Percentiles rank a stretch among this genome's conserved stretches.
phyloP scores from a whole-genome alignment of 2,888 invertebrate genomes.

The Synanthedon andrenaeformis region DNA sequence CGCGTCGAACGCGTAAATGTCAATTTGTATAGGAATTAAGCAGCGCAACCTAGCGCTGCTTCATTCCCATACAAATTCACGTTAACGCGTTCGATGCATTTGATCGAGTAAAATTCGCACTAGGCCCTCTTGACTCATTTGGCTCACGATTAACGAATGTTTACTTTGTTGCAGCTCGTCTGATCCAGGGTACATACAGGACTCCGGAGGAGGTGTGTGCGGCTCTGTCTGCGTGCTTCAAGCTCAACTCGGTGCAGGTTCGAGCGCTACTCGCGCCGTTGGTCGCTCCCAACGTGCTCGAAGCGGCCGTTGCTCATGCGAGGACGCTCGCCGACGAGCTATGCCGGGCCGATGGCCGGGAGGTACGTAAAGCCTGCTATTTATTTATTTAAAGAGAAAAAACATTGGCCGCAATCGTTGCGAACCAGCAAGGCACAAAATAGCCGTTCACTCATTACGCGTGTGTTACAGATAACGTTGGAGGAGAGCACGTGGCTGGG shows the following conservation, averaged over 20 bases:
- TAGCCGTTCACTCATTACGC: neutral
- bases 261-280: slow-evolving; percentile 79
- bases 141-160: too few species aligned
- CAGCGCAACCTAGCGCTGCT: too few species aligned
- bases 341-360: slow-evolving; percentile 89
- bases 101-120: too few species aligned
- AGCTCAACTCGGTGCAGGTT: slow-evolving; percentile 95
- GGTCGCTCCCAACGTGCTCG: slow-evolving; percentile 70
- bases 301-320: slow-evolving; percentile 81
- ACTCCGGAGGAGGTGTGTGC: slow-evolving; percentile 87
- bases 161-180: slow-evolving; percentile 31
- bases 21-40: too few species aligned
- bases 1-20: too few species aligned
- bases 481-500: slow-evolving; percentile 94
- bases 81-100: too few species aligned
- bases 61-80: too few species aligned
- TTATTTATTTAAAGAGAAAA: neutral
- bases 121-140: too few species aligned
- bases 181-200: slow-evolving; percentile 55
- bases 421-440: too few species aligned
- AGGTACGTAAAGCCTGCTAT: slow-evolving; percentile 49
- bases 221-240: slow-evolving; percentile 93
- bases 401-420: too few species aligned
- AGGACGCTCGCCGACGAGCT: slow-evolving; percentile 92
- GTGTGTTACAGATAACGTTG: slow-evolving; percentile 70